Conservation (phyloP, 2,888 invertebrate species). For the Itoplectis maculator region DNA sequence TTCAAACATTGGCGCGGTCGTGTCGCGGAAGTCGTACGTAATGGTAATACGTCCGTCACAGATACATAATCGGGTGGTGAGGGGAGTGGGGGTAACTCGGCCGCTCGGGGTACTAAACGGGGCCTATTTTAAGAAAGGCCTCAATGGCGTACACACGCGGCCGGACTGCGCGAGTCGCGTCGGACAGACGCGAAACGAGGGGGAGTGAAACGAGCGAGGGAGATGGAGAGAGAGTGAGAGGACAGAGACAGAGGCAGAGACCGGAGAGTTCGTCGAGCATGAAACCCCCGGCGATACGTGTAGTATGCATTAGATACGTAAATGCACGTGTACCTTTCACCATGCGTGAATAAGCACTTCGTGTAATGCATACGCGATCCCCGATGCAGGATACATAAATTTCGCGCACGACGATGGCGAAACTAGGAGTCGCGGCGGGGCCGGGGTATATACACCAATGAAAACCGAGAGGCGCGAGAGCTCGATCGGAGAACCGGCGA, state of each 20-base stretch:
- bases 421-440: constrained; percentile 66
- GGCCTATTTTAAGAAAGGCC: constrained; percentile 69
- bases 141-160: constrained; percentile 46
- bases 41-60: constrained; percentile 68
- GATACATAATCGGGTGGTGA: constrained; percentile 68
- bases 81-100: constrained; percentile 55
- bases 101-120: constrained; percentile 62
- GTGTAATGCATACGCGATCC: constrained; percentile 69
- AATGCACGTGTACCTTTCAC: constrained; percentile 65
- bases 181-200: too few species aligned
- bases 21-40: constrained; percentile 70
- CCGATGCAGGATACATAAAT: constrained; percentile 78
- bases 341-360: constrained; percentile 75
- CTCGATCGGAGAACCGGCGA: constrained; percentile 19
- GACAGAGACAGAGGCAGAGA: too few species aligned
- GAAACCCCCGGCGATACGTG: constrained; percentile 46
- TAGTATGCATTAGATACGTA: constrained; percentile 56
- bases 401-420: constrained; percentile 69
- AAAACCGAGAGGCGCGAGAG: constrained; percentile 28
- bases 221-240: too few species aligned
- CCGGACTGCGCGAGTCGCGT: too few species aligned
- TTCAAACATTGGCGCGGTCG: constrained; percentile 62
- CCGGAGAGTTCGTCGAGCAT: constrained; percentile 56
- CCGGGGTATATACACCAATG: constrained; percentile 74
- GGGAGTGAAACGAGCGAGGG: too few species aligned